Base-by-base conservation (phyloP, 2,888 invertebrate species). In the Dryadula phaetusa region DNA sequence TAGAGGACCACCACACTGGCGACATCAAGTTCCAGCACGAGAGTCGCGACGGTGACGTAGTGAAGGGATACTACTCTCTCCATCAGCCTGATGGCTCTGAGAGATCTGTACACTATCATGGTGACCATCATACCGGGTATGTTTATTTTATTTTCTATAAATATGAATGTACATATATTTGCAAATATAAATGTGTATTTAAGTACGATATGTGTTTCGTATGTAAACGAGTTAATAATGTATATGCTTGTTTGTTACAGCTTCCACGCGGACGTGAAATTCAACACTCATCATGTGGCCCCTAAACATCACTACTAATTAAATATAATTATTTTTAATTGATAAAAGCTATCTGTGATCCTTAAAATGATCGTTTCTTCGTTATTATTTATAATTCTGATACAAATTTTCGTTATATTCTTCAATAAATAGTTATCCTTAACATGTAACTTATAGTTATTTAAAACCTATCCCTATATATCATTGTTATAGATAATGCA, bases 41-140 rank as follows among this genome's bases (percentile, higher is more conserved):
- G 75, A 73, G 74, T 58, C 82, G 86, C 58, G 90, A 92, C 64
- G 92, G 92, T 1, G 91, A 91, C 75, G 79, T 82, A 25, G 90
- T 92, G 37, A 79, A 79, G 75, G 84, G 83, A 56, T 88, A 90
- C 75, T 94, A 94, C 80, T 87, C 86, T 32, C 81, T 92, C 44
- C 86, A 89, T 71, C 91, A 93, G 74, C 88, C 92, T 28, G 90
- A 88, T 63, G 92, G 93, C 69, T 91, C 92, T 74, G 77, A 87
- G 67, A 84, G 92, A 73, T 87, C 85, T 14, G 92, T 93, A 22
- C 86, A 89, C 72, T 93, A 93, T 77, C 85, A 83, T 73, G 91
- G 90, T 16, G 91, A 90, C 75, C 54, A 54, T 37, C 54, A 54
- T 14, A 34, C 54, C 6, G 54, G 54, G 54, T 54, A 25, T 4